phyloP scores from a whole-genome alignment of 2,797 vertebrate species.

The Kryptopterus vitreolus region DNA sequence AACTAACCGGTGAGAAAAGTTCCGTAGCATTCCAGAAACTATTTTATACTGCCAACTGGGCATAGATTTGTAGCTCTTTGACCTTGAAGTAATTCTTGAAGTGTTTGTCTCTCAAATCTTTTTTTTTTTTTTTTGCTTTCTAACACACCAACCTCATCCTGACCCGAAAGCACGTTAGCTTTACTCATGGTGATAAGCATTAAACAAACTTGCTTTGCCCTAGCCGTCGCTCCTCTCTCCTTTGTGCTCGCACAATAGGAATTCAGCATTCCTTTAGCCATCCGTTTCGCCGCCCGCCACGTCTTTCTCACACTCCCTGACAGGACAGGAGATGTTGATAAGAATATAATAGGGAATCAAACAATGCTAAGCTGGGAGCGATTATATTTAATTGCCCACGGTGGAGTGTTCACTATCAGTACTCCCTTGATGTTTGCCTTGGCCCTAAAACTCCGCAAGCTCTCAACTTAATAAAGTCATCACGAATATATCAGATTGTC shows the following conservation, averaged over 20 bases:
- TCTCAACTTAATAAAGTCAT: conserved; percentile 75
- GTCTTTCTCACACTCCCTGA: conserved; percentile 50
- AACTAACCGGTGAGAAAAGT: background rate
- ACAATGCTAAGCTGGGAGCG: conserved; percentile 68
- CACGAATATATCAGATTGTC: conserved; percentile 71
- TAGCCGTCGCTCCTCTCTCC: conserved; percentile 55
- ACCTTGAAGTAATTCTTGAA: conserved; percentile 60
- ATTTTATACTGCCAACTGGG: background rate
- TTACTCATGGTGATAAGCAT: conserved; percentile 65
- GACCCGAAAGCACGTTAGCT: conserved; percentile 69
- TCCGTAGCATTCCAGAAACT: background rate
- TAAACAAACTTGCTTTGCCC: conserved; percentile 62
- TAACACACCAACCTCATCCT: conserved; percentile 54
- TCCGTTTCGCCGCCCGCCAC: conserved; percentile 49
- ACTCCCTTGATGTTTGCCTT: conserved; percentile 77
- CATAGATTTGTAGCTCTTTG: conserved; percentile 20
- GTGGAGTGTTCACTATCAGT: conserved; percentile 70
- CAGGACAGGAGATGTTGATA: conserved; percentile 64
- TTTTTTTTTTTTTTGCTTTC: conserved; percentile 35
- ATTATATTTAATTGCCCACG: conserved; percentile 70
- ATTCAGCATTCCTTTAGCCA: conserved; percentile 60
- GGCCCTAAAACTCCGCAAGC: conserved; percentile 65
- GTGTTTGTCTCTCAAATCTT: conserved; percentile 55
- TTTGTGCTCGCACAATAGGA: conserved; percentile 62
- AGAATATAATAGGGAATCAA: conserved; percentile 73